These are phyloP conservation scores for Ceratosolen solmsi DNA, from an alignment of 1,140 invertebrate species.

Conservation along the genomic window DNA sequence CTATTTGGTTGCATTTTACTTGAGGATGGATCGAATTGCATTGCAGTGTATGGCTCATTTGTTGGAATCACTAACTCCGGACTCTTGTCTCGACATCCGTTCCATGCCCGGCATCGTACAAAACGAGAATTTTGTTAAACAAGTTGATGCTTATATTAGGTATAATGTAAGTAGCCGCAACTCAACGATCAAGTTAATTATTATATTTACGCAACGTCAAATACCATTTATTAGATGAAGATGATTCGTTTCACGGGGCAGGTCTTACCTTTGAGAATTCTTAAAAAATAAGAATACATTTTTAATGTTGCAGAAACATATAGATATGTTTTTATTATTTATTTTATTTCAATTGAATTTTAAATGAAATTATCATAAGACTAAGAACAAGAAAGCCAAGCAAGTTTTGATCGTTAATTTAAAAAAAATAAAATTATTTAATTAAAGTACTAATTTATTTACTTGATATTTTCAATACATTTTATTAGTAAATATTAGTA, in stretches of 20 bases:
- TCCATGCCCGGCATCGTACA: conserved; percentile 79
- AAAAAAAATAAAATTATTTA: too few species aligned
- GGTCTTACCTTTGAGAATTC: conserved; percentile 1
- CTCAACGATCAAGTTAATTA: conserved; percentile 15
- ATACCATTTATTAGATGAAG: conserved; percentile 14
- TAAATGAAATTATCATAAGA: too few species aligned
- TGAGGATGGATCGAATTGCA: conserved; percentile 83
- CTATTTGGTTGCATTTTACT: conserved; percentile 81
- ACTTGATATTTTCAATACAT: too few species aligned
- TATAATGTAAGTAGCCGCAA: conserved; percentile 76
- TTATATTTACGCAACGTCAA: conserved; percentile 32
- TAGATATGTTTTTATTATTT: neutral
- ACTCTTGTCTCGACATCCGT: conserved; percentile 82
- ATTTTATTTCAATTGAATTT: too few species aligned
- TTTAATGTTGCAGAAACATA: conserved; percentile 16
- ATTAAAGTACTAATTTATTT: too few species aligned
- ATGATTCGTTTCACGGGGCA: neutral
- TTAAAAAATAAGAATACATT: neutral
- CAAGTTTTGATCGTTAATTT: too few species aligned
- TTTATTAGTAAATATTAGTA: too few species aligned
- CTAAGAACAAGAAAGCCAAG: too few species aligned
- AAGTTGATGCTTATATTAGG: conserved; percentile 83
- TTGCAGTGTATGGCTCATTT: conserved; percentile 82
- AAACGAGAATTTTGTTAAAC: conserved; percentile 76
- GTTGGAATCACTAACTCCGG: conserved; percentile 78